These are phyloP conservation scores for Monochamus alternatus DNA, from an alignment of 2,888 invertebrate genomes.

Conservation along the genomic window DNA sequence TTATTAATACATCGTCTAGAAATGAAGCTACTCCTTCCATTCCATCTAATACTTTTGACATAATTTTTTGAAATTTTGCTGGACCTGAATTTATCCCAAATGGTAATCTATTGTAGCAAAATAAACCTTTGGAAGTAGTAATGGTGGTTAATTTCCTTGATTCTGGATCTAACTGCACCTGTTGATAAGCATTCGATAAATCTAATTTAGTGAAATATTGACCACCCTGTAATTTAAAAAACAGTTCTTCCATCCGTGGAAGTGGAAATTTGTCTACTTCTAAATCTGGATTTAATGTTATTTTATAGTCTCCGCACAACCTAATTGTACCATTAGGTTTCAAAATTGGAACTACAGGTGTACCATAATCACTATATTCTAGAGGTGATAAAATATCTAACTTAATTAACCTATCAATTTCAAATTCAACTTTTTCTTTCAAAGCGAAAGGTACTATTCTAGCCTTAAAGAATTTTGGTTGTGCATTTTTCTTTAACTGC, in stretches of 20 bases:
- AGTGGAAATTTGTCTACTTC: too few species aligned
- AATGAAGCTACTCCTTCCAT: constrained; percentile 6
- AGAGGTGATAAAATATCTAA: background rate
- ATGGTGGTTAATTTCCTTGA: background rate
- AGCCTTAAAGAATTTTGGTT: constrained; percentile 18
- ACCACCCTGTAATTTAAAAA: too few species aligned
- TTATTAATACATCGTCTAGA: constrained; percentile 1
- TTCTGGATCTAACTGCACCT: background rate
- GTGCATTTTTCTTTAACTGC: too few species aligned
- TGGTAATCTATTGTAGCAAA: background rate
- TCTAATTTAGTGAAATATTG: too few species aligned
- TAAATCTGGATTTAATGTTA: constrained; percentile 42
- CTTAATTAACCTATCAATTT: constrained; percentile 44
- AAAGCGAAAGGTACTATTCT: constrained; percentile 47
- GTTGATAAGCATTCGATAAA: background rate
- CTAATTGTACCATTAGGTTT: constrained; percentile 52
- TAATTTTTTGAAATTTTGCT: constrained; percentile 1
- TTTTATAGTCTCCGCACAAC: constrained; percentile 58
- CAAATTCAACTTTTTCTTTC: constrained; percentile 41
- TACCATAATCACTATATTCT: constrained; percentile 51
- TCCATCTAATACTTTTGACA: background rate
- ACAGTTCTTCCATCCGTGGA: too few species aligned
- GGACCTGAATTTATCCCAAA: constrained; percentile 2
- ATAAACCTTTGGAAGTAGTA: constrained; percentile 36
- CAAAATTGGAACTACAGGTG: constrained; percentile 53